Evolutionary conservation across 2,797 vertebrate genomes (phyloP).

Genomic region (Chaetophractus vellerosus): DNA sequence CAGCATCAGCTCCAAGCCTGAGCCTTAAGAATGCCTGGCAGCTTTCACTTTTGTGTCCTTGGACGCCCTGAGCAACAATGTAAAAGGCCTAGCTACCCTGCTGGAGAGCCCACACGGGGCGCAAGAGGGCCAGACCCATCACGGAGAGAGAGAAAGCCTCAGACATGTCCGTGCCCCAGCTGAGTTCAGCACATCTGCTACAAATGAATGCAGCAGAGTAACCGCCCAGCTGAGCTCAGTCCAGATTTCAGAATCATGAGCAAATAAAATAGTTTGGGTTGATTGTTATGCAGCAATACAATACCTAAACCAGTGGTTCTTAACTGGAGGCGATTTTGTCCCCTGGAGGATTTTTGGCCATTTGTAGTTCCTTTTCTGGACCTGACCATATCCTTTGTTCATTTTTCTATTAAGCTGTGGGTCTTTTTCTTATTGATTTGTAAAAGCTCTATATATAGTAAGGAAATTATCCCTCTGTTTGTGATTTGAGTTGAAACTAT

Average conservation of each 20-base stretch:
- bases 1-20: too few species aligned
- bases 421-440: slow-evolving; percentile 36
- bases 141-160: not conserved
- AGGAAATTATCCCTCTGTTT: slow-evolving; percentile 25
- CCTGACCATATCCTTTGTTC: not conserved
- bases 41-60: not conserved
- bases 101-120: not conserved
- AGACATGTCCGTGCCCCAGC: not conserved
- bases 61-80: not conserved
- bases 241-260: too few species aligned
- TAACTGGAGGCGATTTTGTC: not conserved
- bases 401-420: not conserved
- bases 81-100: not conserved
- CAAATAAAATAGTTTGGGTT: too few species aligned
- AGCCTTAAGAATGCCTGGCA: too few species aligned
- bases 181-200: not conserved
- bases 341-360: not conserved
- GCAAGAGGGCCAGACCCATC: not conserved
- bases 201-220: not conserved
- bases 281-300: too few species aligned
- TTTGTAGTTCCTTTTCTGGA: not conserved
- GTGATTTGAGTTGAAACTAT: slow-evolving; percentile 27
- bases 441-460: not conserved
- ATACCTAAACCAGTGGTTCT: too few species aligned
- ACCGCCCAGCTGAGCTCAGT: not conserved